Conservation (phyloP, 2,888 invertebrate genomes). For the Megamerina dolium region DNA sequence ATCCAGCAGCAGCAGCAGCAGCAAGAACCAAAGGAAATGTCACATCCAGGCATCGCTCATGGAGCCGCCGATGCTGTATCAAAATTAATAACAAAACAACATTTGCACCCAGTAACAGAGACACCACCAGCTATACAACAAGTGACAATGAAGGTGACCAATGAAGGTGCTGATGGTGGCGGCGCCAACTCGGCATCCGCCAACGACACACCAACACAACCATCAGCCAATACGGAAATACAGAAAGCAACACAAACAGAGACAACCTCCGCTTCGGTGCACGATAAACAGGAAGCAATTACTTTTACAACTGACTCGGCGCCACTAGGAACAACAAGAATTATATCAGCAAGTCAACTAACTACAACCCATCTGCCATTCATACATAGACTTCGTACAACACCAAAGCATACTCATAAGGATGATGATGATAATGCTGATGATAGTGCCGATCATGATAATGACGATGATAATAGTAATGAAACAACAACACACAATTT, state of each 20-base stretch:
- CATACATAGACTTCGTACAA: conserved; percentile 2
- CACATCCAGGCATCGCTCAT: conserved; percentile 2
- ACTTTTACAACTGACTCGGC: conserved; percentile 1
- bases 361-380: conserved; percentile 7
- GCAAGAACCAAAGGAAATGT: conserved; percentile 10
- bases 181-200: neutral
- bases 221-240: conserved; percentile 6
- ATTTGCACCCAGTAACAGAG: conserved; percentile 5
- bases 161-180: conserved; percentile 14
- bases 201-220: neutral
- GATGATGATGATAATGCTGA: too few species aligned
- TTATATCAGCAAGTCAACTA: conserved; percentile 15
- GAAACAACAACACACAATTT: conserved; percentile 41
- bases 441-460: neutral
- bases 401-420: too few species aligned
- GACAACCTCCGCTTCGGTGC: conserved; percentile 1
- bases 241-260: conserved; percentile 3
- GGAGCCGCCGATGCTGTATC: too few species aligned
- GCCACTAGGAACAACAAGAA: conserved; percentile 7
- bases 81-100: too few species aligned
- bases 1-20: conserved; percentile 15
- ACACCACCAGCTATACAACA: neutral
- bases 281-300: too few species aligned
- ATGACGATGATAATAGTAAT: neutral
- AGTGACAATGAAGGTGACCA: neutral